Conservation (phyloP, 2,113 vertebrate genomes). For the Nanorana parkeri region DNA sequence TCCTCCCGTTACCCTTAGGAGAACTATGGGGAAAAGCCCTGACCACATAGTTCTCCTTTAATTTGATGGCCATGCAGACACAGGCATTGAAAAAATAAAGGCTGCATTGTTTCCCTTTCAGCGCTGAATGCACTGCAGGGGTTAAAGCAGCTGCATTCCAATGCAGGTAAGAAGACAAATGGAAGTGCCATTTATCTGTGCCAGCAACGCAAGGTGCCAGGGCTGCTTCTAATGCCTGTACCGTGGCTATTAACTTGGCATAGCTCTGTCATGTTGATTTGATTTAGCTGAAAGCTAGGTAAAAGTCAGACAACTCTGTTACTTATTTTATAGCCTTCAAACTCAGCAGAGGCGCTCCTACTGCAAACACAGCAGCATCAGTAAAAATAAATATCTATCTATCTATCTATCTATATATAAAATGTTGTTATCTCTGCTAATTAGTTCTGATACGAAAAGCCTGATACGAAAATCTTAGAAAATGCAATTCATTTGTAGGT, state of each 20-base stretch:
- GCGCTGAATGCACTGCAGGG: not conserved
- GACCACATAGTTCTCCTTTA: no score
- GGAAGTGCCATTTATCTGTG: conserved; percentile 5
- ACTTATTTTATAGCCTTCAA: not conserved
- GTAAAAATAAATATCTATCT: no score
- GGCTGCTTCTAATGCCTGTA: conserved; percentile 2
- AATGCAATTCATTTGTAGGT: not conserved
- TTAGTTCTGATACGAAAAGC: not conserved
- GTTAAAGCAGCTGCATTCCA: not conserved
- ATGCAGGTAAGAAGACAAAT: not conserved
- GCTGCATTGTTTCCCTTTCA: not conserved
- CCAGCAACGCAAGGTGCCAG: conserved; percentile 8
- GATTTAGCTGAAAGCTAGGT: not conserved
- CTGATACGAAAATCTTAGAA: no score
- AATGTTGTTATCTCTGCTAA: not conserved
- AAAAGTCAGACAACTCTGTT: conserved; percentile 1
- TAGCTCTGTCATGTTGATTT: conserved; percentile 20
- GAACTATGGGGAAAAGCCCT: no score
- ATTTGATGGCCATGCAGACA: not conserved
- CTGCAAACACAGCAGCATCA: not conserved
- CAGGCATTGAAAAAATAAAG: no score
- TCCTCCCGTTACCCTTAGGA: no score
- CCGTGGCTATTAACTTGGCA: conserved; percentile 27
- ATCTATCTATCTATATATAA: no score
- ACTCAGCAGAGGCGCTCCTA: not conserved